These are phyloP conservation scores for Heteropelma amictum DNA, from an alignment of 2,888 invertebrate species.

Conservation along the genomic window DNA sequence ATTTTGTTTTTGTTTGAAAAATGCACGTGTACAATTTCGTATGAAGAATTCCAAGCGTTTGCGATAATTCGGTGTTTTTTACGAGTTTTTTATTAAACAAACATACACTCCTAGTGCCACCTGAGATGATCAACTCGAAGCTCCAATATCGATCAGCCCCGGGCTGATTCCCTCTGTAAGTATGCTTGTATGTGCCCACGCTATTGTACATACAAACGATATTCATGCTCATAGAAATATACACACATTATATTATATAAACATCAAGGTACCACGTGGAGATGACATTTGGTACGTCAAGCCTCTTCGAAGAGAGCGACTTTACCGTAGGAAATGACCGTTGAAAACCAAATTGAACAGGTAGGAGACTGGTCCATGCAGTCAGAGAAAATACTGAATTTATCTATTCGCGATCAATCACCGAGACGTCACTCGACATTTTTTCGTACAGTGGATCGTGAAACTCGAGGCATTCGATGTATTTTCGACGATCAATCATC, in stretches of 20 bases:
- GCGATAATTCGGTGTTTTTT: not conserved
- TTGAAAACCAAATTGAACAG: not conserved
- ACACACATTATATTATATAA: conserved; percentile 3
- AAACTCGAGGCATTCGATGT: not conserved
- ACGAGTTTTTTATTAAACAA: conserved; percentile 18
- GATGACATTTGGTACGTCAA: conserved; percentile 3
- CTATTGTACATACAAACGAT: not conserved
- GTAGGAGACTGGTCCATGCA: not conserved
- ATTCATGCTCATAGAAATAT: too few species aligned
- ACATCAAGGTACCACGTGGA: not conserved
- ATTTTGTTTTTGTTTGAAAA: too few species aligned
- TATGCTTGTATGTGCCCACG: not conserved
- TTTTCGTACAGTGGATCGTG: not conserved
- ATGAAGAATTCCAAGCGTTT: not conserved
- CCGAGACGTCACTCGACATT: not conserved
- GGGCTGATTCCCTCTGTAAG: not conserved
- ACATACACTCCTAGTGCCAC: conserved; percentile 44
- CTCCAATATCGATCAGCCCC: conserved; percentile 66
- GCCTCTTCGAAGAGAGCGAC: not conserved
- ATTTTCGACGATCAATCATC: conserved; percentile 25
- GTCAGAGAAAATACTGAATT: not conserved
- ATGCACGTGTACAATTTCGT: not conserved
- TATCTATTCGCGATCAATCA: conserved; percentile 29
- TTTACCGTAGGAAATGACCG: not conserved
- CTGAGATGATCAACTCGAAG: conserved; percentile 64